These are phyloP conservation scores for Drosophila melanocephala DNA, from an alignment of 2,888 invertebrate genomes.

Conservation along the genomic window DNA sequence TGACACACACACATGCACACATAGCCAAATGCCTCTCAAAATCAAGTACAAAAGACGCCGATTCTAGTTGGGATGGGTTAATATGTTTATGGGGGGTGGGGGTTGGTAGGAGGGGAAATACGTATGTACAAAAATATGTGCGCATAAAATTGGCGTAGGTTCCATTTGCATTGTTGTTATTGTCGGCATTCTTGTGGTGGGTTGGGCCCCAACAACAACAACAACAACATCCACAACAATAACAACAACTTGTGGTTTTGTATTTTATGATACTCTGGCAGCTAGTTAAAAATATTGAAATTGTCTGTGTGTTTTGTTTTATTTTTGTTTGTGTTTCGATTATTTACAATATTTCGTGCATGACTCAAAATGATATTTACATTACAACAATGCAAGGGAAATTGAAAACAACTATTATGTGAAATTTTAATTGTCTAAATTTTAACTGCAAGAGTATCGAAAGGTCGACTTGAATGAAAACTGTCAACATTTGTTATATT, in stretches of 20 bases:
- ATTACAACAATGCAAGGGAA: neutral
- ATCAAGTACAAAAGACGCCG: conserved; percentile 70
- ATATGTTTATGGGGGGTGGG: conserved; percentile 14
- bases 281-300: conserved; percentile 8
- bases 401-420: neutral
- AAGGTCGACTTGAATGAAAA: conserved; percentile 16
- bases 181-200: conserved; percentile 51
- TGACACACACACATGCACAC: conserved; percentile 3
- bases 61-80: conserved; percentile 29
- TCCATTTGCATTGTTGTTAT: conserved; percentile 32
- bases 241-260: conserved; percentile 33
- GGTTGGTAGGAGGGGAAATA: conserved; percentile 19
- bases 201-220: conserved; percentile 36
- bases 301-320: neutral
- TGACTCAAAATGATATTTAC: conserved; percentile 4
- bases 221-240: conserved; percentile 29
- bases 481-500: neutral
- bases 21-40: conserved; percentile 38
- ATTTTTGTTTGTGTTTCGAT: conserved; percentile 11
- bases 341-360: conserved; percentile 3
- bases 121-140: conserved; percentile 31
- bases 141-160: conserved; percentile 60
- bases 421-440: neutral
- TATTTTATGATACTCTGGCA: conserved; percentile 35
- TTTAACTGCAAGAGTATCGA: conserved; percentile 33